Base-by-base conservation (phyloP, 2,888 invertebrate species). In the Drosophila peninsularis region DNA sequence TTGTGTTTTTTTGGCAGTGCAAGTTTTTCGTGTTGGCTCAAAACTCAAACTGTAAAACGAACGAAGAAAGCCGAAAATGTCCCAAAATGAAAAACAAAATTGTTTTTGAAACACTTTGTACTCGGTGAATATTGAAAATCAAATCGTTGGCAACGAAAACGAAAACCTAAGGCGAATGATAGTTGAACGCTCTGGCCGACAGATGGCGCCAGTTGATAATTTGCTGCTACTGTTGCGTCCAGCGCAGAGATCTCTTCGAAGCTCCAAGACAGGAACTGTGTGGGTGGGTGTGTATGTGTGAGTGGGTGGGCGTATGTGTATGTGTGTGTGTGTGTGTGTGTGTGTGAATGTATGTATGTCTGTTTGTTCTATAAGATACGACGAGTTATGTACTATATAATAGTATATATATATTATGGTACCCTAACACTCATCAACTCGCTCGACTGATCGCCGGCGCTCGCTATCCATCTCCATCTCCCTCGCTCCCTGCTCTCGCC, bases 311-410 rank as follows among this genome's bases (percentile, higher is more conserved):
- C 39, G 54, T 56, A 14, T 55, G 44, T 66, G 39, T 58, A 17
- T 74, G 24, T 58, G 34, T 57, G 60, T 56, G 13, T 52, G 49
- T 66, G 32, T 64, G 55, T 53, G 27, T 63, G 50, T 44, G 13
- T 67, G 53, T 53, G 50, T 58, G 50, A 62, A 52, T 62, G 55
- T 64, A 37, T 64, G 52, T 58, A 32, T 78, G 50, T 54, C n/a
- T 67, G 50, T 55, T 55, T 62, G 52, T 67, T 60, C 44, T 78
- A 70, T 71, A 68, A 83, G 78, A 81, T 87, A 81, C 85, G 79
- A 81, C 85, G 79, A 84, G 75, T 82, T 79, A 75, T 87, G 85
- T 85, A 78, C 85, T 87, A 86, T 86, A 70, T 80, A 82, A 87
- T 75, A 87, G 80, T 71, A 84, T 78, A 50, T 36, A 50, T 81